Conservation (phyloP, 2,888 invertebrate genomes). For the Aleiodes testaceus region DNA sequence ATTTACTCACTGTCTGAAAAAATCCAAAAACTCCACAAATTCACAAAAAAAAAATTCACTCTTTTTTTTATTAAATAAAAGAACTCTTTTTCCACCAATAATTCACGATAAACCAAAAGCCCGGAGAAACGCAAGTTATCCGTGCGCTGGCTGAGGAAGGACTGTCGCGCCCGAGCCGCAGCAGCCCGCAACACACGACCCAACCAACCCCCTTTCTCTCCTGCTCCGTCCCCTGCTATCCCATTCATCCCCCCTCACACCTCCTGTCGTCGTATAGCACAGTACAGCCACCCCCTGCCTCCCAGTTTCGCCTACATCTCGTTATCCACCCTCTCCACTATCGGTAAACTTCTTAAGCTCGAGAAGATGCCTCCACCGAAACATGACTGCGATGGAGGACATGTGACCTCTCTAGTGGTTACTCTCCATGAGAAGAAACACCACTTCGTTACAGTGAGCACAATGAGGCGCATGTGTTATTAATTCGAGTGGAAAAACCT, state of each 20-base stretch:
- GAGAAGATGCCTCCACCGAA: conserved; percentile 49
- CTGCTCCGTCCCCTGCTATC: conserved; percentile 50
- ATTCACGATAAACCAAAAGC: conserved; percentile 1
- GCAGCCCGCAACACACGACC: conserved; percentile 71
- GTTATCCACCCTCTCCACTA: conserved; percentile 58
- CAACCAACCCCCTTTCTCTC: conserved; percentile 56
- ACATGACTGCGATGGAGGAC: conserved; percentile 10
- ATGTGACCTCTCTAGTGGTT: conserved; percentile 13
- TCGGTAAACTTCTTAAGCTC: conserved; percentile 56
- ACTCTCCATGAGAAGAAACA: not conserved
- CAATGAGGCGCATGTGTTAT: conserved; percentile 4
- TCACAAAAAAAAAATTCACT: not conserved
- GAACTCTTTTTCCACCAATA: not conserved
- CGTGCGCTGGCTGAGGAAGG: conserved; percentile 69
- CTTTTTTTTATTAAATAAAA: not conserved
- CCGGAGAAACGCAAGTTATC: conserved; percentile 57
- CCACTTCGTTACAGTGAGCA: not conserved
- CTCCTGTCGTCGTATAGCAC: conserved; percentile 24
- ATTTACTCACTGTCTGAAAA: conserved; percentile 13
- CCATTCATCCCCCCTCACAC: conserved; percentile 35
- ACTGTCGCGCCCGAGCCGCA: conserved; percentile 73
- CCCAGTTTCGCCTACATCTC: conserved; percentile 62
- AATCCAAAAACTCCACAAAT: conserved; percentile 26
- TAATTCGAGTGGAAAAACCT: not conserved
- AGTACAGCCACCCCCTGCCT: conserved; percentile 43